Evolutionary conservation across 2,113 vertebrate genomes (phyloP).

Genomic region (Oryctolagus cuniculus): DNA sequence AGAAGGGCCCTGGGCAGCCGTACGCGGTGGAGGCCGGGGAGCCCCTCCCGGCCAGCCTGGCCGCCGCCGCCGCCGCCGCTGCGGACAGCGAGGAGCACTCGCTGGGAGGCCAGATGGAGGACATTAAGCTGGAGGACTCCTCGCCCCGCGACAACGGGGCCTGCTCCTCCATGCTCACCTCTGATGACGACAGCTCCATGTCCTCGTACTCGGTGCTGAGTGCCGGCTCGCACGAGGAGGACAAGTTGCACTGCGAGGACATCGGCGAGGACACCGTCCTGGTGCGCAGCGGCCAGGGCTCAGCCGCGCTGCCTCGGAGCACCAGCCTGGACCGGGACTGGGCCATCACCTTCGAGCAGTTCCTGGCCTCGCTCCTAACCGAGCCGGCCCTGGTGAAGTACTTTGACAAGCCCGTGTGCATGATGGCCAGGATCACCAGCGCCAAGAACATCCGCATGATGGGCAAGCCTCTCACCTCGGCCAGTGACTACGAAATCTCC

Average conservation of each 20-base stretch:
- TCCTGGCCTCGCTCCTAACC: slow-evolving; percentile 96
- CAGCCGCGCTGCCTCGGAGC: slow-evolving; percentile 88
- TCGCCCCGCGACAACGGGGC: slow-evolving; percentile 94
- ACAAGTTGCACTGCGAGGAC: slow-evolving; percentile 98
- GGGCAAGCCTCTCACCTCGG: slow-evolving; percentile 90
- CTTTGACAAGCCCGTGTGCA: slow-evolving; percentile 96
- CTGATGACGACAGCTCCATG: slow-evolving; percentile 97
- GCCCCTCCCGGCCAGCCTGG: slow-evolving; percentile 72
- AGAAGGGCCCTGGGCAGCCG: slow-evolving; percentile 83
- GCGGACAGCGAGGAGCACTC: slow-evolving; percentile 78
- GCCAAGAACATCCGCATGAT: slow-evolving; percentile 95
- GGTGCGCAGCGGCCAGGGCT: slow-evolving; percentile 88
- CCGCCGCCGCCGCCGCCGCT: not conserved
- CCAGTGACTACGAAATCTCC: slow-evolving; percentile 97
- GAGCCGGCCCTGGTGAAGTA: slow-evolving; percentile 96
- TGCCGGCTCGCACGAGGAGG: slow-evolving; percentile 95
- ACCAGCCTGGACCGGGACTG: slow-evolving; percentile 96
- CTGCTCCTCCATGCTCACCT: slow-evolving; percentile 96
- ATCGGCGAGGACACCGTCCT: slow-evolving; percentile 96
- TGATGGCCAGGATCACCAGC: slow-evolving; percentile 94
- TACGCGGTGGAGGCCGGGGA: slow-evolving; percentile 79
- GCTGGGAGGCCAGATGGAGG: slow-evolving; percentile 92
- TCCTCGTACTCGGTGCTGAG: slow-evolving; percentile 99
- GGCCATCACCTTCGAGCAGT: slow-evolving; percentile 98
- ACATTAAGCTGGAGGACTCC: slow-evolving; percentile 96